Conservation (phyloP, 2,113 vertebrate genomes). For the Pterocles orientalis region DNA sequence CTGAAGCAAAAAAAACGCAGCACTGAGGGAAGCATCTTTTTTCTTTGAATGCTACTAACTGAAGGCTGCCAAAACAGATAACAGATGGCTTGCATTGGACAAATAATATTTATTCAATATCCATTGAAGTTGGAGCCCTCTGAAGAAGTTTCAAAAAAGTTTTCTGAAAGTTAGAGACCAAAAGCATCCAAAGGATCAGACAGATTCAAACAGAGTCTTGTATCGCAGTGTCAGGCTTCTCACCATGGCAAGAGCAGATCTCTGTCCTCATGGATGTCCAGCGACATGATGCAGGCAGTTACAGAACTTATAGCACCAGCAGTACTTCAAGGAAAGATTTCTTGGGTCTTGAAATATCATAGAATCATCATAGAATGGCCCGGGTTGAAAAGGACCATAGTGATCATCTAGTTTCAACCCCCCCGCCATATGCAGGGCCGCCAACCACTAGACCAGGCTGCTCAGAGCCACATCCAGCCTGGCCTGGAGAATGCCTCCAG, state of each 20-base stretch:
- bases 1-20: background rate
- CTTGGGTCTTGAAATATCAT: background rate
- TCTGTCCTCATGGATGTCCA: background rate
- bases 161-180: background rate
- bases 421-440: too few relatives aligned
- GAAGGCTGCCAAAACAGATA: constrained; percentile 61
- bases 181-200: constrained; percentile 26
- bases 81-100: background rate
- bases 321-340: background rate
- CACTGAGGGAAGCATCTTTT: background rate
- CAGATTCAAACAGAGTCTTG: background rate
- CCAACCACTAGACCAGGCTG: too few relatives aligned
- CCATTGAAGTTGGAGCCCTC: background rate
- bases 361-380: too few relatives aligned
- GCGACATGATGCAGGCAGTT: background rate
- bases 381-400: too few relatives aligned
- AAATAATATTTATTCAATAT: constrained; percentile 29
- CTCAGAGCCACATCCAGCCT: too few relatives aligned
- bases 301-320: background rate
- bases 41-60: constrained; percentile 36
- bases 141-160: constrained; percentile 33
- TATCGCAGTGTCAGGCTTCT: background rate
- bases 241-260: background rate
- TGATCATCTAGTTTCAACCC: too few relatives aligned
- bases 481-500: too few relatives aligned